Conservation (phyloP, 2,797 vertebrate species). For the Emydoidea blandingii region DNA sequence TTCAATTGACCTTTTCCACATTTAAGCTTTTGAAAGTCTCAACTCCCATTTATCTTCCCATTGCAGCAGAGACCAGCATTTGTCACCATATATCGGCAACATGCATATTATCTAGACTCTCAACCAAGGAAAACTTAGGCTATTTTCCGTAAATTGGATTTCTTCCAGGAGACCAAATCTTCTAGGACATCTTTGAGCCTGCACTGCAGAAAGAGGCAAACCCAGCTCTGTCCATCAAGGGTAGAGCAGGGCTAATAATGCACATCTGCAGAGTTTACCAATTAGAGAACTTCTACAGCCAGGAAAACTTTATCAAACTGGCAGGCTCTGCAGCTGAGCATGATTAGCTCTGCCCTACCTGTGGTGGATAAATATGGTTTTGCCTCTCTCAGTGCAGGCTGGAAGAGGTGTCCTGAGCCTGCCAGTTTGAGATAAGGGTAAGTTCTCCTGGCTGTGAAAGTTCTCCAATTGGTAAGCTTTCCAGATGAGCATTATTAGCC, state of each 20-base stretch:
- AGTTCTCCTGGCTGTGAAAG: background rate
- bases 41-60: background rate
- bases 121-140: background rate
- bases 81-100: background rate
- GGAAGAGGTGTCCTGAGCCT: background rate
- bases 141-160: too few relatives aligned
- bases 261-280: background rate
- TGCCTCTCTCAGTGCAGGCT: background rate
- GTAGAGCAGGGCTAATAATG: background rate
- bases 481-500: background rate
- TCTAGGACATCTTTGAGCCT: background rate
- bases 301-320: background rate
- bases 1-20: background rate
- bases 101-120: background rate
- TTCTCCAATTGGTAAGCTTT: background rate
- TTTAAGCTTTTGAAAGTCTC: background rate
- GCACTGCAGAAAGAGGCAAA: background rate
- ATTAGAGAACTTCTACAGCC: background rate
- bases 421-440: background rate
- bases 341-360: background rate
- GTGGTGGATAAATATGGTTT: background rate
- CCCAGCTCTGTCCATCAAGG: background rate
- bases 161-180: background rate
- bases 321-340: background rate
- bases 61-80: background rate